Conservation (phyloP, 2,113 vertebrate species). For the Cepphus grylle region DNA sequence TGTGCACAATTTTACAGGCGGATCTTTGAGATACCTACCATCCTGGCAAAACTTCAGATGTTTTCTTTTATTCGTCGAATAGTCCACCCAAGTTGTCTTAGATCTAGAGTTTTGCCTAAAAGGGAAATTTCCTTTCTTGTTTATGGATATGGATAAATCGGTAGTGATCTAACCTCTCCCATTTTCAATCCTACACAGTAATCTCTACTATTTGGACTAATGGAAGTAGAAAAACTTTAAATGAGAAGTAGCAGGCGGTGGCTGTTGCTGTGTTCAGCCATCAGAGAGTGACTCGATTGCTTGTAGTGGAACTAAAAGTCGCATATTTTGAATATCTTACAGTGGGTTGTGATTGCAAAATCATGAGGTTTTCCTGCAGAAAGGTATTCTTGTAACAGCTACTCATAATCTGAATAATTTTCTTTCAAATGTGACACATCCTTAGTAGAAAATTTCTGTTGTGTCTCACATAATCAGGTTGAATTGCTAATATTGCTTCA, state of each 20-base stretch:
- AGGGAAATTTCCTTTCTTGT: background rate
- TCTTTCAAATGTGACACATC: constrained; percentile 5
- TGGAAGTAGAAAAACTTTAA: background rate
- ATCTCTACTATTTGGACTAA: background rate
- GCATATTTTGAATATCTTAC: background rate
- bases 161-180: background rate
- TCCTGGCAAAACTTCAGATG: background rate
- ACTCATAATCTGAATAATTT: constrained; percentile 34
- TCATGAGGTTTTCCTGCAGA: background rate
- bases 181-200: background rate
- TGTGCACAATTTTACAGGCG: background rate
- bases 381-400: constrained; percentile 8
- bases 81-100: background rate
- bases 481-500: constrained; percentile 18
- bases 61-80: background rate
- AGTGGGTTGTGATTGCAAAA: constrained; percentile 11
- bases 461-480: constrained; percentile 10
- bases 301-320: background rate
- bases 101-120: background rate
- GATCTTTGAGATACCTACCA: background rate
- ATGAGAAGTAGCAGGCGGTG: background rate
- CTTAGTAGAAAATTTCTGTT: constrained; percentile 2
- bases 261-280: background rate
- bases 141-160: background rate
- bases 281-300: background rate